These are phyloP conservation scores for Dorcus hopei DNA, from an alignment of 2,888 invertebrate species.

Conservation along the genomic window DNA sequence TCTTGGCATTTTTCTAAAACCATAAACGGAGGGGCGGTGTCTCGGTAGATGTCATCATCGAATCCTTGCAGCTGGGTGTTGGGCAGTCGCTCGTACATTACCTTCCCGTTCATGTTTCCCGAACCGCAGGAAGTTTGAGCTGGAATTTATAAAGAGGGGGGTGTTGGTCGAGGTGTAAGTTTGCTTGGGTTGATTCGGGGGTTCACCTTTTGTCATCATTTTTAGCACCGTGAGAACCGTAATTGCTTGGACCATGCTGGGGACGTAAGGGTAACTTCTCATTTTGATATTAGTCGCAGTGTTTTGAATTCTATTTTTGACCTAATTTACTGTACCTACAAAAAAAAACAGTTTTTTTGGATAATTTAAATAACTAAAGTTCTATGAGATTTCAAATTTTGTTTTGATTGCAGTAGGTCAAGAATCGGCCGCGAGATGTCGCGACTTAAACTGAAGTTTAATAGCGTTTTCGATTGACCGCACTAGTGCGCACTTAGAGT, in stretches of 20 bases:
- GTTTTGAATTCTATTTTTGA: conserved; percentile 38
- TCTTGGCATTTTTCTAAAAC: conserved; percentile 85
- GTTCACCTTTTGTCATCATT: conserved; percentile 75
- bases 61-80: conserved; percentile 87
- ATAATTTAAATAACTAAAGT: too few species aligned
- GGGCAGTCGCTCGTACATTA: conserved; percentile 84
- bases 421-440: not conserved
- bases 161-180: not conserved
- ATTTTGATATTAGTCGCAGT: conserved; percentile 50
- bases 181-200: not conserved
- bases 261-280: conserved; percentile 57
- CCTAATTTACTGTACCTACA: conserved; percentile 43
- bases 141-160: conserved; percentile 41
- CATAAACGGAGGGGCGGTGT: conserved; percentile 80
- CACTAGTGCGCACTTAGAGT: too few species aligned
- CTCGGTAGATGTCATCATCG: conserved; percentile 83
- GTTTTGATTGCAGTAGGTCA: not conserved
- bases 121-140: conserved; percentile 90
- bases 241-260: conserved; percentile 79
- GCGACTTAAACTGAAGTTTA: too few species aligned
- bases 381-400: too few species aligned
- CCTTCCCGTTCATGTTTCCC: conserved; percentile 71
- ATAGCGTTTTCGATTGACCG: too few species aligned
- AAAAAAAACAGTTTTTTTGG: too few species aligned
- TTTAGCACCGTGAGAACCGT: conserved; percentile 80